phyloP scores from a whole-genome alignment of 2,113 vertebrate genomes.

The Boulengeromyrus knoepffleri region DNA sequence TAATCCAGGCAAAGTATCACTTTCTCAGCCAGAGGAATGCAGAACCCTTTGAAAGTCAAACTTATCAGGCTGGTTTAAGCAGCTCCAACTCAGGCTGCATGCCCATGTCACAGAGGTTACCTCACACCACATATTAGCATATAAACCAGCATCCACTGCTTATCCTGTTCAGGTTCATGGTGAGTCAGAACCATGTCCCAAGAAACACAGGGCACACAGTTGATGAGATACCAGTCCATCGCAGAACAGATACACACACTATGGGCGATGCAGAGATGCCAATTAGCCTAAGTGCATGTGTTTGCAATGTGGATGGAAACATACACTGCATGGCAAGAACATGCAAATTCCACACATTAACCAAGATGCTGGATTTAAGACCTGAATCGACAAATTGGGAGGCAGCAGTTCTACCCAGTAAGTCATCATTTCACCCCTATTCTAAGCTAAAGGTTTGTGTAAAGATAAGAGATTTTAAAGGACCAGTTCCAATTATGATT shows the following conservation, averaged over 20 bases:
- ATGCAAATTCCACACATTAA: not conserved
- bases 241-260: not conserved
- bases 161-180: not conserved
- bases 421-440: not conserved
- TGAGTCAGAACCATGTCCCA: not conserved
- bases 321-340: not conserved
- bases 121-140: not conserved
- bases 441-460: not conserved
- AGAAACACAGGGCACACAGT: not conserved
- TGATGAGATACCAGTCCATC: not conserved
- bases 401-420: not conserved
- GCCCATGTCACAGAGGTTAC: not conserved
- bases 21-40: not conserved
- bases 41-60: not conserved
- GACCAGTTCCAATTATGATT: not conserved
- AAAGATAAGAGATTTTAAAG: not conserved
- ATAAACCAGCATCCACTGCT: not conserved
- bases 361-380: not conserved
- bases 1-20: not conserved
- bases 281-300: not conserved
- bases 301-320: not conserved
- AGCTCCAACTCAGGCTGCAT: not conserved
- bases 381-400: not conserved
- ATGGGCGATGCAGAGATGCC: not conserved
- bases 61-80: not conserved